Evolutionary conservation across 1,140 invertebrate species (phyloP).

Genomic region (Brachionus rotundiformis): DNA sequence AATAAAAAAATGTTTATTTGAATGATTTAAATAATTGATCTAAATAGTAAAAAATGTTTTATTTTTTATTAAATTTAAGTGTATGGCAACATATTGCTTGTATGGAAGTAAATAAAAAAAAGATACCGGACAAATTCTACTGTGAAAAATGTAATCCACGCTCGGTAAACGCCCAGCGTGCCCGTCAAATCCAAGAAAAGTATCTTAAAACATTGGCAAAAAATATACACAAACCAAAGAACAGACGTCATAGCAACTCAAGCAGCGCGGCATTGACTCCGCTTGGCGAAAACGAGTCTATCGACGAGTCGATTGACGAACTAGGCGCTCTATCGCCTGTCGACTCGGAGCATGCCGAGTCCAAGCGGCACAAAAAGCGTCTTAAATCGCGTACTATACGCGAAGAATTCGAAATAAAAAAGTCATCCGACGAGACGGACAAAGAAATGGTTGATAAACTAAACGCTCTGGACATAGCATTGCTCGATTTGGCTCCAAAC

Average conservation of each 20-base stretch:
- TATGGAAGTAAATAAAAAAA: conserved; percentile 38
- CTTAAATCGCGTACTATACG: not conserved
- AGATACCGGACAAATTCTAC: conserved; percentile 34
- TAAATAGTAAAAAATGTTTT: too few relatives aligned
- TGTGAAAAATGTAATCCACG: conserved; percentile 29
- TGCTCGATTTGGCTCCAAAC: not conserved
- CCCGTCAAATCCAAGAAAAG: conserved; percentile 38
- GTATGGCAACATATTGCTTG: conserved; percentile 41
- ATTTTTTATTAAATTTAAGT: conserved; percentile 18
- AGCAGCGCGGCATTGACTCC: not conserved
- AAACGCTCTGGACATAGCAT: not conserved
- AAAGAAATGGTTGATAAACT: not conserved
- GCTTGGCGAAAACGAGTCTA: not conserved
- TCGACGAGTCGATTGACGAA: not conserved
- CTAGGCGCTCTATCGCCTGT: not conserved
- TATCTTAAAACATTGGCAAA: not conserved
- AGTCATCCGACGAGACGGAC: not conserved
- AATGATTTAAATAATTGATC: too few relatives aligned
- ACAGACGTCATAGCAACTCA: not conserved
- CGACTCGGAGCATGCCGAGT: not conserved
- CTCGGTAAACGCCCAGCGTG: not conserved
- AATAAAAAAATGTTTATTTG: too few relatives aligned
- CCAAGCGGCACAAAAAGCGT: not conserved
- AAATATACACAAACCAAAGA: not conserved
- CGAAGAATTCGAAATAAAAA: not conserved